A percentile compares a stretch with the other conserved stretches of the same genome.
These are phyloP conservation scores for Dendrocopos noguchii DNA, from an alignment of 2,113 vertebrate genomes.

Conservation along the genomic window DNA sequence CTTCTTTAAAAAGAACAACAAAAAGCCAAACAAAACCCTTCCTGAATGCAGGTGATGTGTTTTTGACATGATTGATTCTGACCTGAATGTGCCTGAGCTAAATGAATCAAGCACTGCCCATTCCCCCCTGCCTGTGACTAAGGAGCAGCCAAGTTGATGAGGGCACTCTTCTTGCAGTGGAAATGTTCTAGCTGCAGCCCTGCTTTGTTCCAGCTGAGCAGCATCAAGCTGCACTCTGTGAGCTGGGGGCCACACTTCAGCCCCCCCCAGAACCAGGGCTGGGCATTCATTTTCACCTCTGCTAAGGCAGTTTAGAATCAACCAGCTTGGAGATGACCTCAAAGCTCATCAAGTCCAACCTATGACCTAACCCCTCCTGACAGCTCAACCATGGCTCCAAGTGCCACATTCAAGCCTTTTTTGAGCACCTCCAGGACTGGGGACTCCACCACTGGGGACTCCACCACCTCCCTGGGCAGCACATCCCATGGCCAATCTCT, in stretches of 20 bases:
- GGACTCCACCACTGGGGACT: too few relatives aligned
- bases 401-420: too few relatives aligned
- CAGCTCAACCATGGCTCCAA: too few relatives aligned
- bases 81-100: constrained; percentile 70
- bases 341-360: too few relatives aligned
- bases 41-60: constrained; percentile 69
- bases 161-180: constrained; percentile 41
- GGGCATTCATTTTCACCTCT: neutral
- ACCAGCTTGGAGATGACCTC: too few relatives aligned
- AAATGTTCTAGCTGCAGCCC: neutral
- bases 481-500: too few relatives aligned
- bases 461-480: too few relatives aligned
- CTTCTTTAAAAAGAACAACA: neutral
- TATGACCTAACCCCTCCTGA: too few relatives aligned
- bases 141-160: constrained; percentile 32
- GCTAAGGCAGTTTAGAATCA: neutral
- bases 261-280: neutral
- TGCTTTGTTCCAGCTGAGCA: neutral
- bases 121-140: constrained; percentile 50
- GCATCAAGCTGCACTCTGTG: neutral
- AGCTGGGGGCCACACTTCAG: neutral
- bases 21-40: neutral
- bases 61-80: constrained; percentile 79
- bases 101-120: constrained; percentile 69
- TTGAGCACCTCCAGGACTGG: too few relatives aligned